Evolutionary conservation across 2,888 invertebrate genomes (phyloP).

Genomic region (Chrysolina haemoptera): DNA sequence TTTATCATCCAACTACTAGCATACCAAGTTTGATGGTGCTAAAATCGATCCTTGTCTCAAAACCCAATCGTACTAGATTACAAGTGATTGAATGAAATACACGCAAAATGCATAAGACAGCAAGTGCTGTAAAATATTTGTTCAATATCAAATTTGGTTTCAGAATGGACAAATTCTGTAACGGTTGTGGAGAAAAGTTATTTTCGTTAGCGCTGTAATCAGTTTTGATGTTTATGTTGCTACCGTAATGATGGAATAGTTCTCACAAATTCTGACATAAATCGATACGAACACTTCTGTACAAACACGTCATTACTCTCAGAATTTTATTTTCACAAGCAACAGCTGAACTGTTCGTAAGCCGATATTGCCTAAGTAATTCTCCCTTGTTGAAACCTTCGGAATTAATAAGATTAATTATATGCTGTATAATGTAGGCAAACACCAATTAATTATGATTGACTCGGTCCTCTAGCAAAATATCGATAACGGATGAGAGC

Average conservation of each 20-base stretch:
- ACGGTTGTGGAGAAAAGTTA: too few relatives aligned
- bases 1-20: too few relatives aligned
- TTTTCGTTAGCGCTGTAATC: too few relatives aligned
- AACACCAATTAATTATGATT: slow-evolving; percentile 52
- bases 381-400: slow-evolving; percentile 49
- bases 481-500: slow-evolving; percentile 36
- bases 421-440: slow-evolving; percentile 48
- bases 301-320: slow-evolving; percentile 31
- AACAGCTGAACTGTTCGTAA: slow-evolving; percentile 45
- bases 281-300: not conserved
- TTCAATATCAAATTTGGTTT: too few relatives aligned
- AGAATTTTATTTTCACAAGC: slow-evolving; percentile 45
- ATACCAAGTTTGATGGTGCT: too few relatives aligned
- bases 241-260: not conserved
- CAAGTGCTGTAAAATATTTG: too few relatives aligned
- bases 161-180: too few relatives aligned
- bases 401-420: slow-evolving; percentile 54
- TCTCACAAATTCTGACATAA: not conserved
- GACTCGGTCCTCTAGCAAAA: slow-evolving; percentile 49
- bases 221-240: too few relatives aligned
- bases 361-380: slow-evolving; percentile 38
- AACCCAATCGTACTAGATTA: too few relatives aligned
- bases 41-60: too few relatives aligned
- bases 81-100: too few relatives aligned
- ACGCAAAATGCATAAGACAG: too few relatives aligned